phyloP scores from a whole-genome alignment of 2,797 vertebrate genomes.

The Poeciliopsis presidionis region DNA sequence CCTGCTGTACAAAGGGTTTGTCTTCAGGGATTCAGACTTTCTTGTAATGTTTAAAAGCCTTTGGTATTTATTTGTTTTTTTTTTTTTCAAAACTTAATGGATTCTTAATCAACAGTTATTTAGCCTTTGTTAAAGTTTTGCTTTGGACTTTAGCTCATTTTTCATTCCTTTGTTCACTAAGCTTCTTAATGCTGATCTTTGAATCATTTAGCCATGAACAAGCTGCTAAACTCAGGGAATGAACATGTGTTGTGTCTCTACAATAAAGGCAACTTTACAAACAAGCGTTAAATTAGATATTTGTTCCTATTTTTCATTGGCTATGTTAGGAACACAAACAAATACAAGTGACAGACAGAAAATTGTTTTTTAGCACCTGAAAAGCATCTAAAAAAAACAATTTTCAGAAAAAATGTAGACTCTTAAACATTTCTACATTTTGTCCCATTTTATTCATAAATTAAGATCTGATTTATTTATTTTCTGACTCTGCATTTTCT shows the following conservation, averaged over 20 bases:
- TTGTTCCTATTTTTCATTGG: neutral
- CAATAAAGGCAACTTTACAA: neutral
- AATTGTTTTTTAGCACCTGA: neutral
- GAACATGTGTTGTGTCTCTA: neutral
- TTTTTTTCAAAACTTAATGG: neutral
- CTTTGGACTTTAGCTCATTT: constrained; percentile 1
- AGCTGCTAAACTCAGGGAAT: neutral
- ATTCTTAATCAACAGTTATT: neutral
- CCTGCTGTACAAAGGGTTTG: neutral
- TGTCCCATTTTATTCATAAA: neutral
- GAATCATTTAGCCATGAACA: neutral
- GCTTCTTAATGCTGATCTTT: neutral
- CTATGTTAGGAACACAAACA: neutral
- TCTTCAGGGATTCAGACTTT: neutral
- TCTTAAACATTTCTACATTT: neutral
- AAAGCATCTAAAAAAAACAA: neutral
- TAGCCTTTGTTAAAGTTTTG: neutral
- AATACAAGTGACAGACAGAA: neutral
- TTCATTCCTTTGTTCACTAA: neutral
- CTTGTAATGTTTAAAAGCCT: neutral
- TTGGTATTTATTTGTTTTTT: neutral
- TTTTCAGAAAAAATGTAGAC: neutral
- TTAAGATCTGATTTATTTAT: neutral
- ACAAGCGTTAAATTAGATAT: neutral
- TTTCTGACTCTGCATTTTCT: neutral